Evolutionary conservation across 2,888 invertebrate species (phyloP).

Genomic region (Phasia obesa): DNA sequence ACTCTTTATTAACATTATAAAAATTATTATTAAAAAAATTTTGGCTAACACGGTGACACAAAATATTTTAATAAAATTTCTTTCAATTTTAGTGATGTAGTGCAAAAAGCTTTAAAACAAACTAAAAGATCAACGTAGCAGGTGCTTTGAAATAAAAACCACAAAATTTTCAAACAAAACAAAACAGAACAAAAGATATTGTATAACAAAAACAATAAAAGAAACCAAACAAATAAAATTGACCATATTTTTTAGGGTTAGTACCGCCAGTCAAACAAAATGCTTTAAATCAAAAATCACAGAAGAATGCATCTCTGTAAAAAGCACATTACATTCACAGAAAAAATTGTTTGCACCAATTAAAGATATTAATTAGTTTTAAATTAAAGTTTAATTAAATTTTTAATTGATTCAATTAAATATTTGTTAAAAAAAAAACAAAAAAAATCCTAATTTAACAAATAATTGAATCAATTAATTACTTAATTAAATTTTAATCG

Average conservation of each 20-base stretch:
- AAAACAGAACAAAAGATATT: constrained; percentile 10
- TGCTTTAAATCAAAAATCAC: constrained; percentile 46
- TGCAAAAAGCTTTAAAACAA: constrained; percentile 40
- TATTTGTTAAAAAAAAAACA: too few species aligned
- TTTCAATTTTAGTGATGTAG: constrained; percentile 70
- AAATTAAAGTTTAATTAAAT: too few species aligned
- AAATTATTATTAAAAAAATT: constrained; percentile 17
- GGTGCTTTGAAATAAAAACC: constrained; percentile 65
- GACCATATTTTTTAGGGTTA: constrained; percentile 66
- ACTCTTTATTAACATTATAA: not conserved
- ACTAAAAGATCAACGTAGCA: constrained; percentile 43
- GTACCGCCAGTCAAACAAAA: constrained; percentile 61
- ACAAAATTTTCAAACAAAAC: constrained; percentile 44
- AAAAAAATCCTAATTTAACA: too few species aligned
- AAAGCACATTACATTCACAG: constrained; percentile 50
- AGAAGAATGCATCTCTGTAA: constrained; percentile 9
- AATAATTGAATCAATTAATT: too few species aligned
- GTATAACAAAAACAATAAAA: constrained; percentile 12
- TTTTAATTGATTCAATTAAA: too few species aligned
- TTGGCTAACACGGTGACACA: constrained; percentile 63
- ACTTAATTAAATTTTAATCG: too few species aligned
- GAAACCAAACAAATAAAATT: constrained; percentile 25
- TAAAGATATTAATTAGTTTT: too few species aligned
- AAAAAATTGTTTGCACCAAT: too few species aligned
- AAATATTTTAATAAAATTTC: constrained; percentile 55